These are phyloP conservation scores for Carcina quercana DNA, from an alignment of 2,888 invertebrate species.

Conservation along the genomic window DNA sequence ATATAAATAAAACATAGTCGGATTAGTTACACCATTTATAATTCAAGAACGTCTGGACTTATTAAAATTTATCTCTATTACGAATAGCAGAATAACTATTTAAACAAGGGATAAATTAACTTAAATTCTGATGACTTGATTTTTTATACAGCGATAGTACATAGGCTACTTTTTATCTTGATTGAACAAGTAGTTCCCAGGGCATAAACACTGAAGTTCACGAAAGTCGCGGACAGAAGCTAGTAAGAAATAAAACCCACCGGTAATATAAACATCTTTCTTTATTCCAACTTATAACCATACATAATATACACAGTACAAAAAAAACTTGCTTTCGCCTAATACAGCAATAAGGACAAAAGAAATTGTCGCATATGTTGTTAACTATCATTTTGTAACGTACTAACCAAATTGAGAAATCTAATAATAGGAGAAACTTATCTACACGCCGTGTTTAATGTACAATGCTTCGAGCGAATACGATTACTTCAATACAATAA, in stretches of 20 bases:
- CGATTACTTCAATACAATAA: slow-evolving; percentile 67
- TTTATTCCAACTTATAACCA: slow-evolving; percentile 80
- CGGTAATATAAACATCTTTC: slow-evolving; percentile 71
- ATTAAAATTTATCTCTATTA: too few species aligned
- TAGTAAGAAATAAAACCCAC: slow-evolving; percentile 40
- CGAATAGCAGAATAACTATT: too few species aligned
- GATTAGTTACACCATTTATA: too few species aligned
- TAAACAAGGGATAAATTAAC: too few species aligned
- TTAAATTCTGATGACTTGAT: too few species aligned
- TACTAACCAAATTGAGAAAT: slow-evolving; percentile 70
- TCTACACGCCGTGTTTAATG: slow-evolving; percentile 70
- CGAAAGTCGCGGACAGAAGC: too few species aligned
- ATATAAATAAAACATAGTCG: too few species aligned
- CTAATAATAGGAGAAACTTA: slow-evolving; percentile 71
- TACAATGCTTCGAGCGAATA: slow-evolving; percentile 74
- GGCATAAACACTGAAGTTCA: too few species aligned
- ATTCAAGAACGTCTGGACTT: too few species aligned
- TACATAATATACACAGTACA: slow-evolving; percentile 90
- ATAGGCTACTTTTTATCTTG: too few species aligned
- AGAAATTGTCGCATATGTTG: slow-evolving; percentile 66
- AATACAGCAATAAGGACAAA: slow-evolving; percentile 72
- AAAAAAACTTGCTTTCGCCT: slow-evolving; percentile 79
- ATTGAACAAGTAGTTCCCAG: too few species aligned
- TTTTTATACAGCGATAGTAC: too few species aligned
- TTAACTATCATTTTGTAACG: slow-evolving; percentile 62